phyloP scores from a whole-genome alignment of 2,113 vertebrate species.

The Verasper variegatus region DNA sequence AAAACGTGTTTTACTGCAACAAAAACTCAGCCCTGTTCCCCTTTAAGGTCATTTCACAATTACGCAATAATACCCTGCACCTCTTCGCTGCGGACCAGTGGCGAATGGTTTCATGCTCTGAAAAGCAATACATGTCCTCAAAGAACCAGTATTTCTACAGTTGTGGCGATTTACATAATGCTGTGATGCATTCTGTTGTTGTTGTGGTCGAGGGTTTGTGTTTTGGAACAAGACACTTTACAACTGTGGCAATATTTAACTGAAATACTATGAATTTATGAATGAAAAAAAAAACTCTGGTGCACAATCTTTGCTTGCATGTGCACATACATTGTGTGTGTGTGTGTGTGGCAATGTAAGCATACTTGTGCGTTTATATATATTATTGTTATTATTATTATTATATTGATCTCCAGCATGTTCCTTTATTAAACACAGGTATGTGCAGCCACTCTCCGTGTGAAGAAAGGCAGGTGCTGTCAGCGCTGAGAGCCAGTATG shows the following conservation, averaged over 20 bases:
- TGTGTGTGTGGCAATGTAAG: background rate
- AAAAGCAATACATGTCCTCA: constrained; percentile 52
- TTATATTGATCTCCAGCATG: constrained; percentile 15
- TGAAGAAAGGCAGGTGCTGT: constrained; percentile 41
- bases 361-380: background rate
- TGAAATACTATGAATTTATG: background rate
- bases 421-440: constrained; percentile 28
- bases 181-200: constrained; percentile 8
- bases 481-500: constrained; percentile 48
- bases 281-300: too few relatives aligned
- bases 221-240: background rate
- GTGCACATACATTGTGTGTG: background rate
- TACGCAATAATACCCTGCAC: constrained; percentile 57
- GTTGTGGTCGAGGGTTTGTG: background rate
- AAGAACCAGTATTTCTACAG: constrained; percentile 33
- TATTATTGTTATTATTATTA: too few relatives aligned
- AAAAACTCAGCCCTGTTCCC: constrained; percentile 27
- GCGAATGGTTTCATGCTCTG: constrained; percentile 57
- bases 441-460: constrained; percentile 21
- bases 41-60: constrained; percentile 54
- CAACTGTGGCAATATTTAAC: background rate
- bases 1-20: constrained; percentile 45
- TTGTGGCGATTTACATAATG: constrained; percentile 29
- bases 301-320: background rate
- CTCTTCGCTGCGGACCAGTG: constrained; percentile 49